A percentile compares a stretch with the other conserved stretches of the same genome.
phyloP scores from a whole-genome alignment of 1,140 invertebrate species.

The Drosophila kurseongensis region DNA sequence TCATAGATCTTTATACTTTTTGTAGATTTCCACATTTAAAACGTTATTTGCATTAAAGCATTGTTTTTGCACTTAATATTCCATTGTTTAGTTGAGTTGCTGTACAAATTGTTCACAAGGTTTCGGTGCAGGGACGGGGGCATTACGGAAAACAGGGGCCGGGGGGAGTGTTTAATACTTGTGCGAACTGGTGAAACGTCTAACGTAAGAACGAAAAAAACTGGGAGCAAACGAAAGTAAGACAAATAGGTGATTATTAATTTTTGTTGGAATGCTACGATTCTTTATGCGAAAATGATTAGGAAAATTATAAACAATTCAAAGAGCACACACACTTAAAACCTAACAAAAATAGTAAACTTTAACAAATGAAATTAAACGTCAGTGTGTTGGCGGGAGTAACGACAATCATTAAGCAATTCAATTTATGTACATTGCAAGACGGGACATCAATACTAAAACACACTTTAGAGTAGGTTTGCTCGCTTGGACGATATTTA shows the following conservation, averaged over 20 bases:
- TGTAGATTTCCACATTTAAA: conserved; percentile 48
- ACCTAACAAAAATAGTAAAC: conserved; percentile 78
- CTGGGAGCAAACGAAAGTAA: conserved; percentile 35
- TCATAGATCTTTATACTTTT: conserved; percentile 57
- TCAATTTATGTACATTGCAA: conserved; percentile 74
- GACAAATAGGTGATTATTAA: conserved; percentile 38
- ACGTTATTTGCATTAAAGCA: conserved; percentile 67
- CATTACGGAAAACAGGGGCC: conserved; percentile 12
- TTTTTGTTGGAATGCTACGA: conserved; percentile 79
- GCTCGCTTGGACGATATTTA: conserved; percentile 70
- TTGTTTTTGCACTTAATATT: conserved; percentile 76
- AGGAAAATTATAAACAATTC: conserved; percentile 69
- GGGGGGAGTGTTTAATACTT: conserved; percentile 66
- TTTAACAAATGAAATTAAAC: conserved; percentile 70
- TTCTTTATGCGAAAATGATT: conserved; percentile 62
- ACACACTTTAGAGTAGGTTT: conserved; percentile 71
- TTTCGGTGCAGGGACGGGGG: conserved; percentile 63
- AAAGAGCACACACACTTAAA: conserved; percentile 76
- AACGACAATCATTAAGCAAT: conserved; percentile 54
- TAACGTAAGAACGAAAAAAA: conserved; percentile 43
- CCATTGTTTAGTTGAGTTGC: conserved; percentile 76
- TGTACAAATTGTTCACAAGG: conserved; percentile 77
- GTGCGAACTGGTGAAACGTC: conserved; percentile 72
- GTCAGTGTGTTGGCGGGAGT: conserved; percentile 47
- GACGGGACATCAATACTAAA: conserved; percentile 51